A percentile compares a stretch with the other conserved stretches of the same genome.
Evolutionary conservation across 2,113 vertebrate species (phyloP).

Genomic region (Pithys albifrons): DNA sequence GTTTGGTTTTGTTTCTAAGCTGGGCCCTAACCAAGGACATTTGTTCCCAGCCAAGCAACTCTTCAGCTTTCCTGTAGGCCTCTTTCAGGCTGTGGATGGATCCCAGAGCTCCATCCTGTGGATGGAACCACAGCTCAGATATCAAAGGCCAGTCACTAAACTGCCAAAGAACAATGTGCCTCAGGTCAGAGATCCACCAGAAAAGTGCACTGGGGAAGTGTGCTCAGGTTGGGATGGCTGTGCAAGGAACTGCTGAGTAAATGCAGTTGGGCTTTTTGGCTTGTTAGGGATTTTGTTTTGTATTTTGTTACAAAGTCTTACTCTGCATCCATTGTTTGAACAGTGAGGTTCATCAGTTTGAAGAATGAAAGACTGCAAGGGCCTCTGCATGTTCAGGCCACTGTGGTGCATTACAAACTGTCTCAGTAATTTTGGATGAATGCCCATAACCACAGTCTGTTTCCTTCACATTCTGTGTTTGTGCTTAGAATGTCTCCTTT

Average conservation of each 20-base stretch:
- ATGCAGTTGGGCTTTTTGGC: not conserved
- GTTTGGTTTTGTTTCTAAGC: not conserved
- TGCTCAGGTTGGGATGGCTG: not conserved
- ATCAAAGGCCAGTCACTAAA: not conserved
- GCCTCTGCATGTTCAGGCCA: not conserved
- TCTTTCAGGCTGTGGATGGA: not conserved
- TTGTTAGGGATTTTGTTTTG: not conserved
- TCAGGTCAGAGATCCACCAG: not conserved
- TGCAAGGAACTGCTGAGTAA: not conserved
- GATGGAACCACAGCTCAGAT: not conserved
- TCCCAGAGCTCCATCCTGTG: no score
- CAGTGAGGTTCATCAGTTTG: not conserved
- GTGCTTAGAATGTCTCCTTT: not conserved
- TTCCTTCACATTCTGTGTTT: not conserved
- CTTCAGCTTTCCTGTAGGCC: not conserved
- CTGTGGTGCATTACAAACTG: not conserved
- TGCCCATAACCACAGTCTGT: not conserved
- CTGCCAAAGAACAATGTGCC: not conserved
- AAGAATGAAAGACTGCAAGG: not conserved
- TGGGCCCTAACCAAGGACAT: not conserved
- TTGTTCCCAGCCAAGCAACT: not conserved
- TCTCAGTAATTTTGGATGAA: not conserved
- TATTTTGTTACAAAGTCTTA: not conserved
- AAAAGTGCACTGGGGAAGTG: not conserved
- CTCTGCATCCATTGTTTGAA: not conserved